phyloP scores from a whole-genome alignment of 1,140 invertebrate genomes.

The Drosophila sproati region DNA sequence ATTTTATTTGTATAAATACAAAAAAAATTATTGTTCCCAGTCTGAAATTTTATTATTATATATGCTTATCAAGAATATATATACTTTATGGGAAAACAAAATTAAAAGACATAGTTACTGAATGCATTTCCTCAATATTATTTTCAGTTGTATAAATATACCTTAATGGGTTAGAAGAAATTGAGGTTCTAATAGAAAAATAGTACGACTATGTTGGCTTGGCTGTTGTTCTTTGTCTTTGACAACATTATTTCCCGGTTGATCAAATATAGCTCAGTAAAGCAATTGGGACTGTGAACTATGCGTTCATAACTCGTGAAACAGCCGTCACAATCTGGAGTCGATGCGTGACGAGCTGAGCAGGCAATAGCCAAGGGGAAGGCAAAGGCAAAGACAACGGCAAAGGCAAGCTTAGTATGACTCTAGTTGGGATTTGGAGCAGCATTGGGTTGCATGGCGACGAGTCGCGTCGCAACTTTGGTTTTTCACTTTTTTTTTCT shows the following conservation, averaged over 20 bases:
- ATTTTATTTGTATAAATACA: no score
- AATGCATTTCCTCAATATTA: no score
- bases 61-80: neutral
- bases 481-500: neutral
- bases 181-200: neutral
- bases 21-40: no score
- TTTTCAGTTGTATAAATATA: no score
- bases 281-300: conserved; percentile 4
- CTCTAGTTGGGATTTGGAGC: conserved; percentile 9
- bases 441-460: neutral
- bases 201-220: neutral
- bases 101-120: no score
- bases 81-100: neutral
- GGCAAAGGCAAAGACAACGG: neutral
- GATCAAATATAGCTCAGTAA: conserved; percentile 12
- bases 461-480: neutral
- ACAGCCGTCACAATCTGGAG: conserved; percentile 6
- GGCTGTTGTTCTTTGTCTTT: neutral
- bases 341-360: conserved; percentile 15
- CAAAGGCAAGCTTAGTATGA: neutral
- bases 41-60: no score
- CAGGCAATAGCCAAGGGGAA: neutral
- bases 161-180: no score
- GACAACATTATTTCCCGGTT: conserved; percentile 9
- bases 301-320: conserved; percentile 2